A percentile compares a stretch with the other conserved stretches of the same genome.
phyloP scores from a whole-genome alignment of 1,140 invertebrate genomes.

The Drosophila yakuba region DNA sequence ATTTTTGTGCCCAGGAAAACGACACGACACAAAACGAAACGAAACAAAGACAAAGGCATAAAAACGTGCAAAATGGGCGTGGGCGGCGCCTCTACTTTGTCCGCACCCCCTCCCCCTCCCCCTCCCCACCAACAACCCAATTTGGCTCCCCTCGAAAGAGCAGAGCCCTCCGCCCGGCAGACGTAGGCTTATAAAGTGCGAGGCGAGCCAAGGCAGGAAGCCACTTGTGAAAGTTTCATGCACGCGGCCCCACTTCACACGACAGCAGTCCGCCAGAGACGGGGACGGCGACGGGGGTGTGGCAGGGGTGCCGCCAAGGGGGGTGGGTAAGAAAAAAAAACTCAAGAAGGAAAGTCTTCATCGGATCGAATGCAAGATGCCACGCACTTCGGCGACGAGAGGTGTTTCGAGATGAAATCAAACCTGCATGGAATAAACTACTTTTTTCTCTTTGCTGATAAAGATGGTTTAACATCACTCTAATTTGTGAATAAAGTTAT shows the following conservation, averaged over 20 bases:
- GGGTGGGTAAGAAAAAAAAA: conserved; percentile 1
- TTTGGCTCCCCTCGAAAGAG: conserved; percentile 14
- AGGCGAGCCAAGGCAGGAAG: conserved; percentile 73
- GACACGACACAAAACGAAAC: conserved; percentile 54
- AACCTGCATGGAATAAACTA: too few relatives aligned
- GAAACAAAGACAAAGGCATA: conserved; percentile 80
- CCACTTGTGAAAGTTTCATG: conserved; percentile 82
- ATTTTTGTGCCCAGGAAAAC: conserved; percentile 76
- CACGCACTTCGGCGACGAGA: not conserved
- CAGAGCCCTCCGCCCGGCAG: conserved; percentile 6
- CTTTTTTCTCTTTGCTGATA: too few relatives aligned
- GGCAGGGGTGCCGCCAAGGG: not conserved
- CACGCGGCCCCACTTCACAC: conserved; percentile 80
- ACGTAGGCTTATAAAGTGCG: conserved; percentile 76
- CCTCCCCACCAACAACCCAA: not conserved
- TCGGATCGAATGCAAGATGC: conserved; percentile 25
- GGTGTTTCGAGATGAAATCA: not conserved
- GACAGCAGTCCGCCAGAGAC: conserved; percentile 50
- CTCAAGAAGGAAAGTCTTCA: not conserved
- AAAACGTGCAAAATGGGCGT: conserved; percentile 77
- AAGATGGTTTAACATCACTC: too few relatives aligned
- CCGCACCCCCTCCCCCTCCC: not conserved
- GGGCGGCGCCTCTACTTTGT: conserved; percentile 27
- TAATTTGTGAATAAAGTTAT: too few relatives aligned
- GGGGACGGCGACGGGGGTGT: not conserved